These are phyloP conservation scores for Paradoxurus hermaphroditus DNA, from an alignment of 2,113 vertebrate genomes.

Conservation along the genomic window DNA sequence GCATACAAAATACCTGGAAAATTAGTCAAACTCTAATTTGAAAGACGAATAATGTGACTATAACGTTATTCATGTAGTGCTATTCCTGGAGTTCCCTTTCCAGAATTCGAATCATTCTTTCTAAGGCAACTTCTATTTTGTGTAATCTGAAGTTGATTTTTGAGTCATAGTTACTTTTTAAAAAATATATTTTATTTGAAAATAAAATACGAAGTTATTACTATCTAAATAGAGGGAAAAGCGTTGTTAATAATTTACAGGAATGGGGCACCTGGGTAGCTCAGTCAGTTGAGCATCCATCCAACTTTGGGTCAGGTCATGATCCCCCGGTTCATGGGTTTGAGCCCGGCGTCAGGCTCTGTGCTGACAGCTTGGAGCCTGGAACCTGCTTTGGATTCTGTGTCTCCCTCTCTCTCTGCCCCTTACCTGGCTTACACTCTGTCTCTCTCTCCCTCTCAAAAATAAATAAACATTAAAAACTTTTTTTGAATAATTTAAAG, in stretches of 20 bases:
- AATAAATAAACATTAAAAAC: no score
- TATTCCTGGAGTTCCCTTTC: background rate
- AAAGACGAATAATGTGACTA: background rate
- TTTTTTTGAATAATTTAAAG: no score
- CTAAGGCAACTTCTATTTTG: background rate
- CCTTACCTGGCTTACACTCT: no score
- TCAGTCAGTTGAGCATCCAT: no score
- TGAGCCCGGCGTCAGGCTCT: no score
- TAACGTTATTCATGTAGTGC: background rate
- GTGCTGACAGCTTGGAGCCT: no score
- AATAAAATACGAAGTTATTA: conserved; percentile 41
- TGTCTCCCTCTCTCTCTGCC: no score
- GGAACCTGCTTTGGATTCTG: no score
- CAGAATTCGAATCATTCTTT: background rate
- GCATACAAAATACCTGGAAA: conserved; percentile 21
- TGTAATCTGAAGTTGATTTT: background rate
- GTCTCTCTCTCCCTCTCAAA: no score
- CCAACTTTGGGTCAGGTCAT: no score
- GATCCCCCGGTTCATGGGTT: no score
- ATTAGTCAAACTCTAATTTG: background rate
- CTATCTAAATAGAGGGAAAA: background rate
- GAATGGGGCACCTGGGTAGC: no score
- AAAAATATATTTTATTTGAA: conserved; percentile 41
- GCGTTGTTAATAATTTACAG: conserved; percentile 41
- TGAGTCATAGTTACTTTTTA: background rate